Percentiles rank a stretch among this genome's conserved stretches.
Conservation (phyloP, 2,888 invertebrate species). For the Antitype chi region DNA sequence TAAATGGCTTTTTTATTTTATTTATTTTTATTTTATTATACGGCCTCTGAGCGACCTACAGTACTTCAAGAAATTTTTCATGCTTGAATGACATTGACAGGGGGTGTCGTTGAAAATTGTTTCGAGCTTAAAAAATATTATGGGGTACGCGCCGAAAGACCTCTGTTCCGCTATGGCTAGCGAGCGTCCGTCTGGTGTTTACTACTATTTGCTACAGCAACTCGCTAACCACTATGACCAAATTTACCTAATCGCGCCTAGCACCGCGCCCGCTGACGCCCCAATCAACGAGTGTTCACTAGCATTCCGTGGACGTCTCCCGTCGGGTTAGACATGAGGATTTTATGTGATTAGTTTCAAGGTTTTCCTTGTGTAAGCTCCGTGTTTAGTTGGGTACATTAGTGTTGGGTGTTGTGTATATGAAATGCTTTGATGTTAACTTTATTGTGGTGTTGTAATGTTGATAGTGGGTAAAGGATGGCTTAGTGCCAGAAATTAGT, state of each 20-base stretch:
- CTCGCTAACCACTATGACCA: background rate
- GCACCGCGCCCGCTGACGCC: background rate
- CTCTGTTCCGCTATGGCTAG: background rate
- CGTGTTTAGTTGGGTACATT: background rate
- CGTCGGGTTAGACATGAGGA: slow-evolving; percentile 5
- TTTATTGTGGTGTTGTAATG: background rate
- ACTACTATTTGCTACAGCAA: background rate
- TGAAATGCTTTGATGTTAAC: slow-evolving; percentile 6
- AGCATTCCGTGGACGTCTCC: background rate
- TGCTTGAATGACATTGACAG: too few species aligned
- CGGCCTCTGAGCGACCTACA: too few species aligned
- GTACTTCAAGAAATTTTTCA: too few species aligned
- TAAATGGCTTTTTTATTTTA: too few species aligned
- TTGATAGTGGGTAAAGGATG: background rate
- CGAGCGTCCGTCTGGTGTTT: background rate
- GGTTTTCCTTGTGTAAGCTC: background rate
- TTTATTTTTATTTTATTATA: too few species aligned
- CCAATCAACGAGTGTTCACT: background rate
- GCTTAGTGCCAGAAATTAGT: too few species aligned
- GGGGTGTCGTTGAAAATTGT: too few species aligned
- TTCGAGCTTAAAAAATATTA: too few species aligned
- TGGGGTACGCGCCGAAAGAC: too few species aligned
- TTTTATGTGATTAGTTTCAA: slow-evolving; percentile 35
- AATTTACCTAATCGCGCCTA: background rate
- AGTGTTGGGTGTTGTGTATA: background rate